Evolutionary conservation across 2,888 invertebrate species (phyloP).

Genomic region (Drosophila prolongata): DNA sequence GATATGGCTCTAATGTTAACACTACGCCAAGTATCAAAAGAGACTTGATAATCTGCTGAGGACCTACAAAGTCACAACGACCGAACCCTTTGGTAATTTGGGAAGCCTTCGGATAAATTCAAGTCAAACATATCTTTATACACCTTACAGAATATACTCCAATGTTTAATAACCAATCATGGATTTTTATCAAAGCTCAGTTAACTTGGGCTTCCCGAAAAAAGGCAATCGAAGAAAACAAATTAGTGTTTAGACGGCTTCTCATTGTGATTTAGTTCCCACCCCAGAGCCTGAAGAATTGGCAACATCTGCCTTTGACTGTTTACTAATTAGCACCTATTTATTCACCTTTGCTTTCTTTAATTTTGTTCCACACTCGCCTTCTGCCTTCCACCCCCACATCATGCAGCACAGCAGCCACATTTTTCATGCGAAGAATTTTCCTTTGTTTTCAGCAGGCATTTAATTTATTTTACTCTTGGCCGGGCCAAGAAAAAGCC

Average conservation of each 20-base stretch:
- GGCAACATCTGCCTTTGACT: slow-evolving; percentile 68
- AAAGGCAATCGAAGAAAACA: not conserved
- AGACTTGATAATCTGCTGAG: slow-evolving; percentile 7
- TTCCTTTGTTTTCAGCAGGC: slow-evolving; percentile 67
- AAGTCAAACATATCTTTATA: not conserved
- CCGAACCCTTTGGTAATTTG: not conserved
- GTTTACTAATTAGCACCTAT: slow-evolving; percentile 70
- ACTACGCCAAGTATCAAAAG: not conserved
- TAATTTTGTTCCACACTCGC: slow-evolving; percentile 20
- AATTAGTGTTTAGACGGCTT: slow-evolving; percentile 13
- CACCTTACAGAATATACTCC: not conserved
- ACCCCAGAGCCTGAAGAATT: not conserved
- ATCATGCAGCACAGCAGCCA: slow-evolving; percentile 13
- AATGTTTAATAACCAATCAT: not conserved
- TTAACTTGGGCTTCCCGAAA: not conserved
- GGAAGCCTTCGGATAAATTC: not conserved
- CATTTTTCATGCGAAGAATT: slow-evolving; percentile 62
- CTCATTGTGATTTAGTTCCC: slow-evolving; percentile 1
- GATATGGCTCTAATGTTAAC: not conserved
- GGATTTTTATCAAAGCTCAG: not conserved
- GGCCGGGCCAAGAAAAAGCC: slow-evolving; percentile 40
- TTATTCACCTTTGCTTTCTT: slow-evolving; percentile 59
- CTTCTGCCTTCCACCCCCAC: slow-evolving; percentile 5
- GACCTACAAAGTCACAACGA: not conserved
- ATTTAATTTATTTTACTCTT: slow-evolving; percentile 71